Evolutionary conservation across 1,140 invertebrate genomes (phyloP).

Genomic region (Ceratina australensis): DNA sequence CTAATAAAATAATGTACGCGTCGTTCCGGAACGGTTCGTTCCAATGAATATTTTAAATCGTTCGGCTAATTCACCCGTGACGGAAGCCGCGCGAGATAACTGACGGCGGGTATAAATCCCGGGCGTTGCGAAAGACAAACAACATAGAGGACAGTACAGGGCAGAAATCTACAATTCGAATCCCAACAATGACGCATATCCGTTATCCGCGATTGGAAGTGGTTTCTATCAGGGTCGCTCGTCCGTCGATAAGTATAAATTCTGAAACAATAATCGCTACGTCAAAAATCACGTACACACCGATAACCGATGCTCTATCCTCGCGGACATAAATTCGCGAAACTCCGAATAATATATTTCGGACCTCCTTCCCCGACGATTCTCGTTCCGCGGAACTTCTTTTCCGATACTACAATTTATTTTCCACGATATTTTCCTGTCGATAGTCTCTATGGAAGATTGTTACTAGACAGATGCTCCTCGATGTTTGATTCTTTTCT

Average conservation of each 20-base stretch:
- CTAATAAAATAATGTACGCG: background rate
- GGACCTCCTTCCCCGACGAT: background rate
- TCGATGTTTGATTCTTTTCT: no score
- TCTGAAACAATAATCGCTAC: constrained; percentile 21
- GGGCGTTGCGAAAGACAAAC: constrained; percentile 13
- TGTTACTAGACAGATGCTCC: no score
- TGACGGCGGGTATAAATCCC: background rate
- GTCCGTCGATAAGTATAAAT: constrained; percentile 29
- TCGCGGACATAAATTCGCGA: background rate
- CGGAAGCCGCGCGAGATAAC: constrained; percentile 4
- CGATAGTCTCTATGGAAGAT: background rate
- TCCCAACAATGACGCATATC: constrained; percentile 30
- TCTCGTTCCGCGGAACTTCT: background rate
- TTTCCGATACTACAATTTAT: background rate
- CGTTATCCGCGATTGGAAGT: constrained; percentile 8
- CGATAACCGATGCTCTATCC: background rate
- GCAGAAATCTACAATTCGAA: constrained; percentile 24
- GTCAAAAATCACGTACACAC: background rate
- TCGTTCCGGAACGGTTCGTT: background rate
- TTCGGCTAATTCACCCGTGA: background rate
- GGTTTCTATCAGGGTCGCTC: constrained; percentile 14
- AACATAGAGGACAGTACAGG: background rate
- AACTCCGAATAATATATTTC: background rate
- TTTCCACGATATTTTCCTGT: background rate
- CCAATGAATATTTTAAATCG: background rate